Conservation (phyloP, 2,113 vertebrate genomes). For the Calidris pygmaea region DNA sequence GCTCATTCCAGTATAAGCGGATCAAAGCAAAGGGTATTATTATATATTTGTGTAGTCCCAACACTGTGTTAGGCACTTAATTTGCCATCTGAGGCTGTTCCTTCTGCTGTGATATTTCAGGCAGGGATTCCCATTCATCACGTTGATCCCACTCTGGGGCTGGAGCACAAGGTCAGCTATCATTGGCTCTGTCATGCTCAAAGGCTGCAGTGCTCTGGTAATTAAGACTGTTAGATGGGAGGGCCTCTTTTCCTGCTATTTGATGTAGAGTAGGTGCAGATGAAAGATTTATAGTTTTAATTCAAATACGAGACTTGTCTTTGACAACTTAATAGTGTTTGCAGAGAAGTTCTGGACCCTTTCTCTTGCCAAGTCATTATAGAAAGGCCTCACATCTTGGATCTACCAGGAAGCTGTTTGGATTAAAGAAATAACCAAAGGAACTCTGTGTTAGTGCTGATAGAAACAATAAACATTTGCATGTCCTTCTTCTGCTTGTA, state of each 20-base stretch:
- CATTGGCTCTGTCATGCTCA: slow-evolving; percentile 12
- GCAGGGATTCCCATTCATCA: slow-evolving; percentile 22
- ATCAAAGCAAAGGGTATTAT: slow-evolving; percentile 3
- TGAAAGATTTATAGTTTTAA: slow-evolving; percentile 57
- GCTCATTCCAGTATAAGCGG: neutral
- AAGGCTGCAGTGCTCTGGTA: slow-evolving; percentile 18
- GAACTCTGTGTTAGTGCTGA: neutral
- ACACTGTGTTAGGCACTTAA: slow-evolving; percentile 21
- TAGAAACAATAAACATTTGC: neutral
- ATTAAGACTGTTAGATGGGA: slow-evolving; percentile 35
- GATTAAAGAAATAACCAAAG: slow-evolving; percentile 33
- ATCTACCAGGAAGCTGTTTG: slow-evolving; percentile 35
- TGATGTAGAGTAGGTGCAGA: slow-evolving; percentile 12
- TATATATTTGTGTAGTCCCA: slow-evolving; percentile 26
- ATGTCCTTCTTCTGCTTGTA: neutral
- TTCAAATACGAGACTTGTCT: slow-evolving; percentile 47
- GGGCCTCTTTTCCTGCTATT: slow-evolving; percentile 35
- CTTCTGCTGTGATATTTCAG: slow-evolving; percentile 20
- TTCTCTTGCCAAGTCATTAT: slow-evolving; percentile 35
- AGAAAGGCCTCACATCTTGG: slow-evolving; percentile 33
- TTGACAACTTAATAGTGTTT: slow-evolving; percentile 65
- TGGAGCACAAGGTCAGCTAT: slow-evolving; percentile 44
- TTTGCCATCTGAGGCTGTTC: slow-evolving; percentile 22
- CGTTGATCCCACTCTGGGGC: neutral
- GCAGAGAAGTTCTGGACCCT: slow-evolving; percentile 51